Base-by-base conservation (phyloP, 1,140 invertebrate species). In the Radopholus similis region DNA sequence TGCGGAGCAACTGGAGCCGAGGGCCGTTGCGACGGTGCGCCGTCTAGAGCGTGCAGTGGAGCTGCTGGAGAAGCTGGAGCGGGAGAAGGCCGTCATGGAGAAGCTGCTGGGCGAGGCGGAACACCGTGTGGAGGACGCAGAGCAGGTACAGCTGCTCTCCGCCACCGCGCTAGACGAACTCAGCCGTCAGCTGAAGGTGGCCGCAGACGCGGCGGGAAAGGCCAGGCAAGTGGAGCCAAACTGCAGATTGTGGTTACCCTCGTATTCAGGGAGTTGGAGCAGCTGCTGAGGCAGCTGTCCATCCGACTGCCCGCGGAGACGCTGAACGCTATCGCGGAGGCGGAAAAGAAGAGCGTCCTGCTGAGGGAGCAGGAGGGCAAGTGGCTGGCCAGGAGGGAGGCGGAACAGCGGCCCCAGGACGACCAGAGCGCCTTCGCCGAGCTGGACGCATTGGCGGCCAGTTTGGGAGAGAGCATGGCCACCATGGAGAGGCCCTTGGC, bases 11-110 rank as follows among this genome's bases (percentile, higher is more conserved):
- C 57, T 73, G 42, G 51, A 73, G 42, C 57, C 54, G 9, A 62
- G 64, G 55, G 71, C 71, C 28, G n/a, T 32, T 35, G 23, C 23
- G 32, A 38, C 58, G 37, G 51, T 67, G 1, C 56, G 77, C 28
- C 64, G 55, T 26, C 40, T 74, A 13, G 71, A 73, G 34, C 64
- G 71, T 5, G 77, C 70, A 30, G 44, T 58, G 4, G 56, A 74
- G 21, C 58, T 77, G n/a, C 5, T 74, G 21, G 49, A 51, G 26
- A 74, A 74, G 42, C 54, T 74, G 11, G 65, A 78, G n/a, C 60
- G 49, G 21, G 73, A 74, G 40, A 71, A 60, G 30, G 47, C 26
- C 8, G 47, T 47, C 18, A 68, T 75, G 38, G 59, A 77, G 21
- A 38, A 74, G 23, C 34, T 69, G 18, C 44, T 71, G 4, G 23